phyloP scores from a whole-genome alignment of 1,140 invertebrate species.

The Plodia interpunctella region DNA sequence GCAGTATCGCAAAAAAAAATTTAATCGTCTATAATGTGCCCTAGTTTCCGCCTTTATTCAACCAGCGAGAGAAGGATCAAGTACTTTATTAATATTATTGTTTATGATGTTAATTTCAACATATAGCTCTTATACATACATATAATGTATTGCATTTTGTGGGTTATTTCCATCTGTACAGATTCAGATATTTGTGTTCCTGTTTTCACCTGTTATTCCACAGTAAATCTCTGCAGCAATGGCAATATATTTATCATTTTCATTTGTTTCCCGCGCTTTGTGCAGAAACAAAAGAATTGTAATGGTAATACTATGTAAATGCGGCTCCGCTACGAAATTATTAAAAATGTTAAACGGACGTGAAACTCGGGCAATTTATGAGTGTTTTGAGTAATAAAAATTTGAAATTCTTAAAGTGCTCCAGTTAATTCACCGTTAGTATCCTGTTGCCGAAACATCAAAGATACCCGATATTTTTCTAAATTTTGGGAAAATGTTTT shows the following conservation, averaged over 20 bases:
- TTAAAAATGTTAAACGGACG: conserved; percentile 23
- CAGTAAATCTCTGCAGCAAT: conserved; percentile 9
- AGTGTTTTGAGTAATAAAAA: conserved; percentile 20
- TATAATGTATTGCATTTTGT: not conserved
- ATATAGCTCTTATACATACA: not conserved
- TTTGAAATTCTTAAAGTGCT: conserved; percentile 16
- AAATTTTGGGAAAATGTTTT: conserved; percentile 27
- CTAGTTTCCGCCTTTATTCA: too few relatives aligned
- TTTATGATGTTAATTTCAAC: too few relatives aligned
- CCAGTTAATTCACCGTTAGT: conserved; percentile 7
- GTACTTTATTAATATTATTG: too few relatives aligned
- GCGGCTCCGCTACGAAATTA: conserved; percentile 18
- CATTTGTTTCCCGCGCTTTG: conserved; percentile 24
- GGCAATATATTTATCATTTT: conserved; percentile 27
- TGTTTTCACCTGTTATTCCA: not conserved
- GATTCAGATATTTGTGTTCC: not conserved
- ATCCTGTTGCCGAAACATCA: conserved; percentile 62
- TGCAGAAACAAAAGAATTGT: conserved; percentile 23
- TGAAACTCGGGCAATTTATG: conserved; percentile 17
- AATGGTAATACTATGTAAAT: conserved; percentile 30
- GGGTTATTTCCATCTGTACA: not conserved
- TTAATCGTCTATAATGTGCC: too few relatives aligned
- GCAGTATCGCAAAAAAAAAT: too few relatives aligned
- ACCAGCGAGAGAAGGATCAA: too few relatives aligned
- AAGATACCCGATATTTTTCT: conserved; percentile 42